These are phyloP conservation scores for Eurypyga helias DNA, from an alignment of 2,113 vertebrate genomes.

Conservation along the genomic window DNA sequence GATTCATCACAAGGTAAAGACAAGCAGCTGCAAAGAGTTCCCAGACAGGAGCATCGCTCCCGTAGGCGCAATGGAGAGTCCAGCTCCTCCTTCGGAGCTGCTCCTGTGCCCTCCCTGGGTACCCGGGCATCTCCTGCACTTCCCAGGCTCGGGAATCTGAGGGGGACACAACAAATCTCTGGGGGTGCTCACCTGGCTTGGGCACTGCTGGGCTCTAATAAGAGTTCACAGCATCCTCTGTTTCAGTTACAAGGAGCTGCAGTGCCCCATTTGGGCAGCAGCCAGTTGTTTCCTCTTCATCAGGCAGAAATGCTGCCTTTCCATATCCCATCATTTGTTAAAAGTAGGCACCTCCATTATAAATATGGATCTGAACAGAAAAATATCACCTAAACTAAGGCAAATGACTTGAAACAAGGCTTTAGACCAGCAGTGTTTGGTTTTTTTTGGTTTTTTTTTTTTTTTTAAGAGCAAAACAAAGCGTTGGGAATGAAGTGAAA, in stretches of 20 bases:
- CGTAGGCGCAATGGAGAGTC: accelerated
- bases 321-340: neutral
- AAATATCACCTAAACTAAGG: neutral
- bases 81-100: neutral
- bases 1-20: slow-evolving; percentile 22
- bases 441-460: neutral
- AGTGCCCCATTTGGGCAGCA: neutral
- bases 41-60: neutral
- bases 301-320: neutral
- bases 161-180: accelerated
- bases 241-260: neutral
- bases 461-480: neutral
- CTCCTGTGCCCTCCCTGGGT: neutral
- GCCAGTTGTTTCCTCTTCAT: neutral
- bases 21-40: neutral
- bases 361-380: neutral
- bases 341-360: neutral
- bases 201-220: neutral
- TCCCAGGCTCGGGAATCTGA: neutral
- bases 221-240: neutral
- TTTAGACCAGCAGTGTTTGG: neutral
- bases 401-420: neutral
- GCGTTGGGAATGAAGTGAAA: neutral
- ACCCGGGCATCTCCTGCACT: neutral
- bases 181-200: accelerated